These are phyloP conservation scores for Hoplodrina ambigua DNA, from an alignment of 2,888 invertebrate genomes.

Conservation along the genomic window DNA sequence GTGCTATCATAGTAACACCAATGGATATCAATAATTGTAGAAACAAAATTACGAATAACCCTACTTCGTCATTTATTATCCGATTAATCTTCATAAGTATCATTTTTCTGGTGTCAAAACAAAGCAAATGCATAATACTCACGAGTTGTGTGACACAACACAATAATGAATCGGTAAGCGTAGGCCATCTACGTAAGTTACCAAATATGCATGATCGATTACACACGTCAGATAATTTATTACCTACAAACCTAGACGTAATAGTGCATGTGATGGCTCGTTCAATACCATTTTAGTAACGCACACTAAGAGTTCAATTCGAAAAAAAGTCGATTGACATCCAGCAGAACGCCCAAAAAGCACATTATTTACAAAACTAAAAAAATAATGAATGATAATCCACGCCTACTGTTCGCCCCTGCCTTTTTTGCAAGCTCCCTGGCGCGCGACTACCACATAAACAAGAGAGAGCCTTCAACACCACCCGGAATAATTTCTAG, in stretches of 20 bases:
- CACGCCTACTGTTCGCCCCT: constrained; percentile 75
- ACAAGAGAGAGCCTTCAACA: constrained; percentile 78
- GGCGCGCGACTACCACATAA: constrained; percentile 69
- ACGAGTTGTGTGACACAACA: constrained; percentile 1
- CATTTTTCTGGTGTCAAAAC: constrained; percentile 22
- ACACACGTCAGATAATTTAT: constrained; percentile 34
- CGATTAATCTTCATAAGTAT: constrained; percentile 23
- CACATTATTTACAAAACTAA: constrained; percentile 72
- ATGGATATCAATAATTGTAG: background rate
- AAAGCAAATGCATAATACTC: constrained; percentile 7
- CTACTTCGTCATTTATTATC: background rate
- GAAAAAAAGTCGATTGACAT: constrained; percentile 49
- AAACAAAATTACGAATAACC: background rate
- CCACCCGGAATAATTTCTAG: constrained; percentile 63
- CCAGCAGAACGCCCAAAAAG: constrained; percentile 58
- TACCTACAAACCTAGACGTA: constrained; percentile 9
- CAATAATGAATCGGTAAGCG: constrained; percentile 41
- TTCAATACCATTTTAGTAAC: constrained; percentile 29
- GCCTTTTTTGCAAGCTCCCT: constrained; percentile 76
- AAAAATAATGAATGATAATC: constrained; percentile 75
- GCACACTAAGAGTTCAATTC: constrained; percentile 31
- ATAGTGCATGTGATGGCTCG: constrained; percentile 24
- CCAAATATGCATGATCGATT: constrained; percentile 59
- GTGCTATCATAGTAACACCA: background rate
- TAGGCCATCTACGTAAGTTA: constrained; percentile 15